A percentile compares a stretch with the other conserved stretches of the same genome.
Evolutionary conservation across 53 echinoderm and acorn worm species (phyloP).

Genomic region (Temnopleurus reevesii): DNA sequence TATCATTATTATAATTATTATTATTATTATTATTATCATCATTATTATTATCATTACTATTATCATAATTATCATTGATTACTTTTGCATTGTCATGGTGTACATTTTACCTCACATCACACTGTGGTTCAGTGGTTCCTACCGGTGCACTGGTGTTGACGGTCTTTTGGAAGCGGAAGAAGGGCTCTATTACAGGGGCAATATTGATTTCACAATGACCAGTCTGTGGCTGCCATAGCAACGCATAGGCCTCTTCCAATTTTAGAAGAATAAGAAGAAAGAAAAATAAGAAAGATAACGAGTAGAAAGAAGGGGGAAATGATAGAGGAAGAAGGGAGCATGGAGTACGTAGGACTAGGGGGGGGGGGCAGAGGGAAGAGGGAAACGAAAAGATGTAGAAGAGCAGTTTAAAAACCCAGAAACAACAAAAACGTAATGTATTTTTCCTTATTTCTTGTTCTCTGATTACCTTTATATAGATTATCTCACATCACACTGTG

Average conservation of each 20-base stretch:
- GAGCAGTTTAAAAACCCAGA: too few species aligned
- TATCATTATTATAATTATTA: not conserved
- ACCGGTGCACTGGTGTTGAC: conserved; percentile 65
- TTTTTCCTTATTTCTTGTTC: too few species aligned
- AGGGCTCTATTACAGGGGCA: conserved; percentile 78
- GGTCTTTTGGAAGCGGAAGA: conserved; percentile 88
- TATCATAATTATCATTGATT: not conserved
- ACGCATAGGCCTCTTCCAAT: conserved; percentile 69
- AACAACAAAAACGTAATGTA: too few species aligned
- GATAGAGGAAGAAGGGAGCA: too few species aligned
- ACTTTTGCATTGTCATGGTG: too few species aligned
- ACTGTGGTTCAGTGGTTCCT: conserved; percentile 72
- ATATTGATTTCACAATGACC: conserved; percentile 76
- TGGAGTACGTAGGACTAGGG: too few species aligned
- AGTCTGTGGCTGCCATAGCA: conserved; percentile 42
- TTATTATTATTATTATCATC: not conserved
- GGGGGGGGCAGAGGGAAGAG: too few species aligned
- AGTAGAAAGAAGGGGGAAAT: too few species aligned
- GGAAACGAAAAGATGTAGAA: too few species aligned
- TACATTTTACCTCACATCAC: conserved; percentile 78
- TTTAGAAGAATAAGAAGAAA: conserved; percentile 79
- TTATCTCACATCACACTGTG: conserved; percentile 78
- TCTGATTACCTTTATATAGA: conserved; percentile 67
- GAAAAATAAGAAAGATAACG: conserved; percentile 61
- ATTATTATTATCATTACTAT: not conserved